Percentiles rank a stretch among this genome's conserved stretches.
Evolutionary conservation across 2,113 vertebrate genomes (phyloP).

Genomic region (Romanogobio albipinnatus): DNA sequence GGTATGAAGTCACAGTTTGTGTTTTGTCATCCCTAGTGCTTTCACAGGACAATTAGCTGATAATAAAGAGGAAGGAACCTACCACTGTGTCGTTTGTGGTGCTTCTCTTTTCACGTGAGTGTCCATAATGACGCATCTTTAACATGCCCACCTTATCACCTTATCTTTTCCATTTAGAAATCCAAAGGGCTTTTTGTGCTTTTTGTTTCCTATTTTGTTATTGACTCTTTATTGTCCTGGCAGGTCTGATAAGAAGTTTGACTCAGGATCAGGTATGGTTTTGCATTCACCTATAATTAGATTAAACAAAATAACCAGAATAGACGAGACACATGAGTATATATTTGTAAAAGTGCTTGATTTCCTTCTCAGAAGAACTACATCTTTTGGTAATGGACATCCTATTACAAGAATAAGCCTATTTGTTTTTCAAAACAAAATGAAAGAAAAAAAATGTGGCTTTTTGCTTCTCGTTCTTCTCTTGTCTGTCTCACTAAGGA

Average conservation of each 20-base stretch:
- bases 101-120: conserved; percentile 89
- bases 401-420: background rate
- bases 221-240: conserved; percentile 61
- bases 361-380: background rate
- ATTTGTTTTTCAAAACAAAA: background rate
- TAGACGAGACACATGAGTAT: background rate
- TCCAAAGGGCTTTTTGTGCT: background rate
- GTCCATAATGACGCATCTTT: background rate
- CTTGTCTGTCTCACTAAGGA: conserved; percentile 34
- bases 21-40: conserved; percentile 78
- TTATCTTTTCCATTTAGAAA: background rate
- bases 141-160: background rate
- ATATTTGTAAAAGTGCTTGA: background rate
- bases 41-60: conserved; percentile 88
- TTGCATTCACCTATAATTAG: background rate
- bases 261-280: conserved; percentile 94
- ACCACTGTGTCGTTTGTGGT: conserved; percentile 91
- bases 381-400: background rate
- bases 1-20: background rate
- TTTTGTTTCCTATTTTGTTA: background rate
- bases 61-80: conserved; percentile 88
- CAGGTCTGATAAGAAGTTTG: conserved; percentile 94
- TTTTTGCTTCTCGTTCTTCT: background rate
- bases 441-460: background rate
- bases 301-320: background rate